These are phyloP conservation scores for Vireo altiloquus DNA, from an alignment of 2,113 vertebrate species.

Conservation along the genomic window DNA sequence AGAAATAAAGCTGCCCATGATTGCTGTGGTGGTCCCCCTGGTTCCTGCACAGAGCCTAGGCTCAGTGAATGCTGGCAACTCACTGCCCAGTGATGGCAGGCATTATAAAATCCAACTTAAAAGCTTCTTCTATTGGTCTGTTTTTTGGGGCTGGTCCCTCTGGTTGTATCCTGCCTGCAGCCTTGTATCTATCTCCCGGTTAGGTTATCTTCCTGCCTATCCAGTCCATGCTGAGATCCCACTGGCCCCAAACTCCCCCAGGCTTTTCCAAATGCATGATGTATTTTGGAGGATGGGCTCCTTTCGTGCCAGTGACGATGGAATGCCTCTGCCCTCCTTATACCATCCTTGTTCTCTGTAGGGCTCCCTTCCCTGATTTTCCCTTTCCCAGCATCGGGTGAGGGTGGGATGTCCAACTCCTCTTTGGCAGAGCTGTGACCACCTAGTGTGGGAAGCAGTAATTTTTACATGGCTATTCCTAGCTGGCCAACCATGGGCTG, in stretches of 20 bases:
- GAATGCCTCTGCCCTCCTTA: not conserved
- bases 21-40: not conserved
- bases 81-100: not conserved
- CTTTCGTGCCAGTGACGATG: rapidly evolving
- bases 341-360: rapidly evolving
- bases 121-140: not conserved
- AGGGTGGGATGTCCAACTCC: not conserved
- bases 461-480: not conserved
- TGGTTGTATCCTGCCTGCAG: not conserved
- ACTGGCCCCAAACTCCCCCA: rapidly evolving
- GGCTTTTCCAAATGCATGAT: not conserved
- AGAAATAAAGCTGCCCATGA: not conserved
- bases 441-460: not conserved
- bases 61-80: not conserved
- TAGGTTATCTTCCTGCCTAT: not conserved
- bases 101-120: not conserved
- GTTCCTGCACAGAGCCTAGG: not conserved
- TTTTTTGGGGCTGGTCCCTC: not conserved
- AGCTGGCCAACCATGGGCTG: not conserved
- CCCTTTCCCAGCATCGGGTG: not conserved
- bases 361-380: not conserved
- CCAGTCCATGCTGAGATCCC: not conserved
- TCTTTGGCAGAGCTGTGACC: not conserved
- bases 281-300: not conserved
- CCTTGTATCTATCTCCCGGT: not conserved